phyloP scores from a whole-genome alignment of 1,140 invertebrate species.

The Lethrus apterus region DNA sequence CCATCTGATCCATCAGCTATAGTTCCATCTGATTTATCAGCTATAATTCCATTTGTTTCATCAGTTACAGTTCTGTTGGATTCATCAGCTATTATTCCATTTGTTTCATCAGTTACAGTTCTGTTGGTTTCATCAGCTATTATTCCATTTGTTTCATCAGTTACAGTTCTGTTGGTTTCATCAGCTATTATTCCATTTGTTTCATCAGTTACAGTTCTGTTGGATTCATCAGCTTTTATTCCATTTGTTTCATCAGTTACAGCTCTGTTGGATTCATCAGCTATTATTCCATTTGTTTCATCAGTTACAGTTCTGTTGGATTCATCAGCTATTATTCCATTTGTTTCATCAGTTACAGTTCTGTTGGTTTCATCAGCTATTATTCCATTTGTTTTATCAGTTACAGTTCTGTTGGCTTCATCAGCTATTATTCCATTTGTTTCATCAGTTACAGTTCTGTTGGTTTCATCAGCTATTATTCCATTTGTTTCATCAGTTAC shows the following conservation, averaged over 20 bases:
- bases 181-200: background rate
- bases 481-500: background rate
- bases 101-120: background rate
- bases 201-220: background rate
- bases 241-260: background rate
- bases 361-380: background rate
- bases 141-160: background rate
- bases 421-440: background rate
- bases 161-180: background rate
- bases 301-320: background rate
- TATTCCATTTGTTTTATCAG: background rate
- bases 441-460: background rate
- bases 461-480: background rate
- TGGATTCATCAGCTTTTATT: background rate
- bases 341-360: background rate
- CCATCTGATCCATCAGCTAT: slow-evolving; percentile 6
- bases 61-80: background rate
- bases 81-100: background rate
- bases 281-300: background rate
- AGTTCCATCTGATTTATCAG: background rate
- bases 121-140: background rate
- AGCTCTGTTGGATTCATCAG: background rate
- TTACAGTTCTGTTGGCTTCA: background rate
- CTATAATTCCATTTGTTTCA: background rate
- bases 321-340: background rate